phyloP scores from a whole-genome alignment of 2,797 vertebrate genomes.

The Phalanger gymnotis region DNA sequence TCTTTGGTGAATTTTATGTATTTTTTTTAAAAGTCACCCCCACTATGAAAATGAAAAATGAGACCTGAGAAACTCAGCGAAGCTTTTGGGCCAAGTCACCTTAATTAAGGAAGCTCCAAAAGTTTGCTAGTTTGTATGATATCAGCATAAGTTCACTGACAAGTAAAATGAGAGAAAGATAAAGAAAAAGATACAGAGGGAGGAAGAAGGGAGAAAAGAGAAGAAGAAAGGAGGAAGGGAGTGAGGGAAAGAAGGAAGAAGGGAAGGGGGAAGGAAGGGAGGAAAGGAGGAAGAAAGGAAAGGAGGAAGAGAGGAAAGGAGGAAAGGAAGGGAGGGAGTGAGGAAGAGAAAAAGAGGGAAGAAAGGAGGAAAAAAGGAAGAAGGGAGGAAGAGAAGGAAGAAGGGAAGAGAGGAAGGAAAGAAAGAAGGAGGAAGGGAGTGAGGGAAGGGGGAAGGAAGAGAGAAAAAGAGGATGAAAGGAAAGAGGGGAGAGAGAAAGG shows the following conservation, averaged over 20 bases:
- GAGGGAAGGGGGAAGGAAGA: not conserved
- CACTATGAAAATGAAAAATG: not conserved
- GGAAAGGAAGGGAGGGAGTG: not conserved
- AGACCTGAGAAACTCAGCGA: not conserved
- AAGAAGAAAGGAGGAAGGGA: not conserved
- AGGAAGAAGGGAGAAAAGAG: not conserved
- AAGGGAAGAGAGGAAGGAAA: not conserved
- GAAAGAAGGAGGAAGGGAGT: not conserved
- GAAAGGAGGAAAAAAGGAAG: not conserved
- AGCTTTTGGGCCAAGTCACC: not conserved
- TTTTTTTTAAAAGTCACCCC: not conserved
- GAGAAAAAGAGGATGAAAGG: too few relatives aligned
- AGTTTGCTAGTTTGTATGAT: not conserved
- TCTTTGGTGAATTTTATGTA: not conserved
- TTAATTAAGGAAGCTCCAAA: not conserved
- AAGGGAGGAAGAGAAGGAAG: conserved; percentile 18
- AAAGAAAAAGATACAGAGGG: not conserved
- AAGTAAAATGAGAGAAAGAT: not conserved
- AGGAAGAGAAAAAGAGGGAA: not conserved
- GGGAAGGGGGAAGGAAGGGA: too few relatives aligned
- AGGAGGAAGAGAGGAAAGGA: not conserved
- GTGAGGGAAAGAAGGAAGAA: too few relatives aligned
- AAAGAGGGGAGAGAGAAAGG: too few relatives aligned
- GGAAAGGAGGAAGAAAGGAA: too few relatives aligned
- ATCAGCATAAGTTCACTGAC: not conserved